Conservation (phyloP, 2,113 vertebrate genomes). For the Athene cunicularia region DNA sequence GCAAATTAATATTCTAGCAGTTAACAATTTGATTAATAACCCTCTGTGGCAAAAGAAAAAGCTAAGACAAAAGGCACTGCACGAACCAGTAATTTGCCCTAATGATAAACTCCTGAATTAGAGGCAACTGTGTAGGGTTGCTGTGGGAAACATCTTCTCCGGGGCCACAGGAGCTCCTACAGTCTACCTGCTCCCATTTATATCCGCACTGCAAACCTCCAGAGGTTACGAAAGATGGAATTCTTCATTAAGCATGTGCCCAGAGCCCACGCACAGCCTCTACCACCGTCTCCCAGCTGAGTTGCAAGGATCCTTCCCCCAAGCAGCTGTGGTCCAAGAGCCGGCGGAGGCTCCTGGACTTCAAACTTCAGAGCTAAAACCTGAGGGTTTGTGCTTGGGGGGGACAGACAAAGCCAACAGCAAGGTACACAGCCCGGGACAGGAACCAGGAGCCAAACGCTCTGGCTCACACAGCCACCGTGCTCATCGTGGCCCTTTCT, state of each 20-base stretch:
- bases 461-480: background rate
- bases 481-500: background rate
- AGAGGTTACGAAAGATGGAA: background rate
- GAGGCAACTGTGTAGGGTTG: accelerated
- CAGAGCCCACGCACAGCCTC: background rate
- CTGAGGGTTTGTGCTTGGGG: background rate
- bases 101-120: background rate
- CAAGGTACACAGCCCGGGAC: background rate
- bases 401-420: background rate
- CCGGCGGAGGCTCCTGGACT: background rate
- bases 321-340: background rate
- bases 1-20: conserved; percentile 21
- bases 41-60: conserved; percentile 39
- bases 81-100: background rate
- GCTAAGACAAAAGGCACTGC: conserved; percentile 6
- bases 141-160: background rate
- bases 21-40: conserved; percentile 44
- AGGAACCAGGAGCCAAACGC: background rate
- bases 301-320: background rate
- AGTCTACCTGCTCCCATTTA: background rate
- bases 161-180: background rate
- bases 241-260: background rate
- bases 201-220: background rate
- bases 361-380: background rate
- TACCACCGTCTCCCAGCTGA: background rate